Base-by-base conservation (phyloP, 2,888 invertebrate species). In the Oligia latruncula region DNA sequence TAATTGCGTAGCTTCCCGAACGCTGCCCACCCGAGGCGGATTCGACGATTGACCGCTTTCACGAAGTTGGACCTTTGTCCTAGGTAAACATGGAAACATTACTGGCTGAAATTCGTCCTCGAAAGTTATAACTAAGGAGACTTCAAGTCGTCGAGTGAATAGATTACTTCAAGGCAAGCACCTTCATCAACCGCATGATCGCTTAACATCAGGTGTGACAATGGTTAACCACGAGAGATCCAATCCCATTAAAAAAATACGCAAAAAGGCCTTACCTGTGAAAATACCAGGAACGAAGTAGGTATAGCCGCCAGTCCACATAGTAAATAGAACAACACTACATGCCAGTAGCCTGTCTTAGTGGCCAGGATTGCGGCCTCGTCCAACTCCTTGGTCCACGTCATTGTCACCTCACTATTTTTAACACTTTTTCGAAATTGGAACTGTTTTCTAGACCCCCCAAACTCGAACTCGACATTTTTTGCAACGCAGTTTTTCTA, bases 301-400 rank as follows among this genome's bases (percentile, higher is more conserved):
- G 98, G 97, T 84, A 98, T 95, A 17, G 97, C 97, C 0, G 98
- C 98, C 35, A 98, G 95, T 80, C 97, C 97, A 91, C 98, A 97
- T 52, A 98, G 95, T 78, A 98, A 92, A 89, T 97, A 97, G 91
- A 97, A 97, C 88, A 98, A 95, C 80, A 97, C 92, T 78, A 97
- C 96, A 91, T 98, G 98, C 95, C 98, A 98, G 84, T 95, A 94
- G 35, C 98, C 98, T 87, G 97, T 96, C 90, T 97, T 97, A 8
- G 98, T 98, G 86, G 98, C 97, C 90, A 97, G 96, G 79, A 95
- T 93, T 49, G 97, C 94, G 64, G 97, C 97, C 91, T 97, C 97
- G 89, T 97, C 97, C 91, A 97, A 93, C 90, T 97, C 96, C 78
- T 89, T 92, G 2, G 96, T 96, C 97, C 97, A 97, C 74, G 92